Conservation (phyloP, 2,888 invertebrate genomes). For the Aphodius granarius region DNA sequence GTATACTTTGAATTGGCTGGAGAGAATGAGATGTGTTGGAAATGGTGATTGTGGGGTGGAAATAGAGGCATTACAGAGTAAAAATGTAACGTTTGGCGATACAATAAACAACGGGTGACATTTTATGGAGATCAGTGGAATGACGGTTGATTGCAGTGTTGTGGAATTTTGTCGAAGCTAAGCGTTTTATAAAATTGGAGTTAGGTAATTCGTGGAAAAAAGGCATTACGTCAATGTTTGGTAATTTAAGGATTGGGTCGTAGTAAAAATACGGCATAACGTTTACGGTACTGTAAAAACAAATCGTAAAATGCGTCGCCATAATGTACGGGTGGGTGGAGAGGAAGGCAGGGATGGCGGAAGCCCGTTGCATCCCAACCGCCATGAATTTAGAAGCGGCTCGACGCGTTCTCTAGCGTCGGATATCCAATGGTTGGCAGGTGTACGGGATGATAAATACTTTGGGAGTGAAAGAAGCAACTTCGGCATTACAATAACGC, state of each 20-base stretch:
- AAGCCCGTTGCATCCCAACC: neutral
- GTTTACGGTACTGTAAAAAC: neutral
- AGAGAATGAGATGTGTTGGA: neutral
- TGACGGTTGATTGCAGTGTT: neutral
- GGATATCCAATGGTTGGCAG: constrained; percentile 28
- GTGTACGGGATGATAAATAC: constrained; percentile 48
- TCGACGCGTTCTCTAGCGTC: neutral
- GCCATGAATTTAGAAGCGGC: neutral
- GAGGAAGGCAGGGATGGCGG: no score
- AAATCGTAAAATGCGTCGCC: neutral
- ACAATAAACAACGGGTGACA: neutral
- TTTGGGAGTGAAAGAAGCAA: constrained; percentile 46
- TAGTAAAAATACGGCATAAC: neutral
- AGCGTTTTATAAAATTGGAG: neutral
- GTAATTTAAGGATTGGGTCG: neutral
- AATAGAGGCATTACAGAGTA: neutral
- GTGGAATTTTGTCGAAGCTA: neutral
- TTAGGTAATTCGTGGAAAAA: neutral
- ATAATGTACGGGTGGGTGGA: neutral
- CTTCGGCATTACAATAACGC: constrained; percentile 50
- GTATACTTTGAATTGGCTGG: neutral
- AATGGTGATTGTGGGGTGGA: neutral
- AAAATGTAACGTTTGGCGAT: neutral
- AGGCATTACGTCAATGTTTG: neutral
- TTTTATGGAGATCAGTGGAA: neutral